A percentile compares a stretch with the other conserved stretches of the same genome.
Evolutionary conservation across 2,797 vertebrate genomes (phyloP).

Genomic region (Acrocephalus scirpaceus): DNA sequence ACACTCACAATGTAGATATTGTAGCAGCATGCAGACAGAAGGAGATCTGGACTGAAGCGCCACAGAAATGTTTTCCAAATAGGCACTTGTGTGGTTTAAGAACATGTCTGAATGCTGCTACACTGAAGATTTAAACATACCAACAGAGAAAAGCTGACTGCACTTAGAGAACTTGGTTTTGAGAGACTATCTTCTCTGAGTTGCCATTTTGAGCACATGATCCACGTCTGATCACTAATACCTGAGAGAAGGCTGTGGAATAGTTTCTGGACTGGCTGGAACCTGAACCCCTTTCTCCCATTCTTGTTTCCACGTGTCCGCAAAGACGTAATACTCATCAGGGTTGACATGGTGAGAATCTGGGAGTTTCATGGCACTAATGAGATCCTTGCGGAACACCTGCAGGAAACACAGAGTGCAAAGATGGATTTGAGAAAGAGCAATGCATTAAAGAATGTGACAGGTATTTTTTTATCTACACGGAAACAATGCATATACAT

Average conservation of each 20-base stretch:
- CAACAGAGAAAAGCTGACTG: neutral
- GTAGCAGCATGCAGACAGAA: neutral
- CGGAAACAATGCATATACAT: neutral
- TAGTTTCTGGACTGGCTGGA: conserved; percentile 89
- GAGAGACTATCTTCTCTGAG: neutral
- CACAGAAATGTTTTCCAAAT: neutral
- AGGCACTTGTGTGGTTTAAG: neutral
- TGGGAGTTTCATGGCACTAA: conserved; percentile 98
- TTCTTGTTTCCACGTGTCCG: conserved; percentile 96
- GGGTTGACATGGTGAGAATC: conserved; percentile 92
- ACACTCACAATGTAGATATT: neutral
- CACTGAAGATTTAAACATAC: neutral
- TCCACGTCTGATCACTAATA: neutral
- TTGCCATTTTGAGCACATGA: neutral
- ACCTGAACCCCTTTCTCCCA: conserved; percentile 99
- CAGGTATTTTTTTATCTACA: neutral
- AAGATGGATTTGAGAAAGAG: neutral
- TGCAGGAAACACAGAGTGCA: conserved; percentile 57
- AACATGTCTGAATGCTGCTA: neutral
- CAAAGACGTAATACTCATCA: conserved; percentile 93
- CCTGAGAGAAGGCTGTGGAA: conserved; percentile 93
- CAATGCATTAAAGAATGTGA: accelerated
- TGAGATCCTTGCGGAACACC: conserved; percentile 99
- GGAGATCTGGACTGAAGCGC: neutral
- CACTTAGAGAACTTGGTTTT: neutral